Evolutionary conservation across 2,888 invertebrate species (phyloP).

Genomic region (Dasypogon diadema): DNA sequence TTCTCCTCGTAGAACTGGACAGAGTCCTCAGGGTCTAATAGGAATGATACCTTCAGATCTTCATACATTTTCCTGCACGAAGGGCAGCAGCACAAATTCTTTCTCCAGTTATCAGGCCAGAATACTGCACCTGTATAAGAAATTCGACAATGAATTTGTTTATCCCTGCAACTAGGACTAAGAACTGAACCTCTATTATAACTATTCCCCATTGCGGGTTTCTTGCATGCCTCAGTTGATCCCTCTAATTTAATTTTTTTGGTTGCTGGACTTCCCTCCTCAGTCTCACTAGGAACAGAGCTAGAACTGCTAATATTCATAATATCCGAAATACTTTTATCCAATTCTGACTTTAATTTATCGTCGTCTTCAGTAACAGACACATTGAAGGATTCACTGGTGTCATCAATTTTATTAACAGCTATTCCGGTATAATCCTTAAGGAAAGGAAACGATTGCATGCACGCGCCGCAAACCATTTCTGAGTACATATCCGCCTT

Average conservation of each 20-base stretch:
- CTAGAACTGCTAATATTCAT: conserved; percentile 60
- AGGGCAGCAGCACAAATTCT: conserved; percentile 78
- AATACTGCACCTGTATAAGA: conserved; percentile 75
- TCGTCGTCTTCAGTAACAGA: conserved; percentile 60
- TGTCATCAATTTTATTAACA: conserved; percentile 60
- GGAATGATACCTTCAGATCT: conserved; percentile 76
- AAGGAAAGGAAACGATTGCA: conserved; percentile 81
- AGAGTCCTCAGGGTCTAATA: conserved; percentile 85
- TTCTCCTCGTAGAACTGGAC: conserved; percentile 84
- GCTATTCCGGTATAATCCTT: conserved; percentile 75
- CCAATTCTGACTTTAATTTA: conserved; percentile 62
- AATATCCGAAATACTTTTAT: conserved; percentile 64
- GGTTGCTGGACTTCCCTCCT: conserved; percentile 57
- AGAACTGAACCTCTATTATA: conserved; percentile 59
- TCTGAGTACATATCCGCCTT: conserved; percentile 77
- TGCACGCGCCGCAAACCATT: conserved; percentile 85
- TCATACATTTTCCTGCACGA: conserved; percentile 79
- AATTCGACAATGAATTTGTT: not conserved
- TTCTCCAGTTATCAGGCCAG: conserved; percentile 82
- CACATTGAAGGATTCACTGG: conserved; percentile 58
- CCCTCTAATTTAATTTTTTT: conserved; percentile 61
- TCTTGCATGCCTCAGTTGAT: conserved; percentile 58
- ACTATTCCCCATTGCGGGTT: conserved; percentile 58
- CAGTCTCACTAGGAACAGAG: not conserved
- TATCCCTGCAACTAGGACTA: not conserved